Base-by-base conservation (phyloP, 2,797 vertebrate species). In the Streptopelia turtur region DNA sequence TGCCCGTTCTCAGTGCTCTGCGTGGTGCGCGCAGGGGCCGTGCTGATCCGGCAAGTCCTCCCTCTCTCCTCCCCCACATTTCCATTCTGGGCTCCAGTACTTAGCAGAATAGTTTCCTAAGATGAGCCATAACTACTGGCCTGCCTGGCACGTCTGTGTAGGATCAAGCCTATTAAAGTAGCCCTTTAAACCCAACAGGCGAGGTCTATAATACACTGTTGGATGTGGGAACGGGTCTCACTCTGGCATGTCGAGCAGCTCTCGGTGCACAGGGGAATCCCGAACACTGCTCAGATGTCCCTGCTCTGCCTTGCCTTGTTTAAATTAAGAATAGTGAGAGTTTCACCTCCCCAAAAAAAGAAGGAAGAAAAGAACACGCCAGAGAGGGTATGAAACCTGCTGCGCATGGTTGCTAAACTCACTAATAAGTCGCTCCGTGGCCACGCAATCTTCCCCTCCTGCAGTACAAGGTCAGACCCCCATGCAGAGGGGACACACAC, bases 41-140 rank as follows among this genome's bases (percentile, higher is more conserved):
- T 14, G 75, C 72, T 87, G 70, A 84, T 70, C 57, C 5, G 15
- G 41, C 41, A 71, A 71, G 43, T 28, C 64, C 78, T 86, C 84
- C 63, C 28, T 50, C 76, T 61, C 61, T 76, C 72, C 69, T 83
- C 53, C 64, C 33, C 74, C 57, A 49, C 31, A 45, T 14, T 66
- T 59, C 74, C 80, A 87, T 95, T 96, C 80, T 55, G 20, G 50
- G 81, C 78, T 85, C 61, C 64, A 71, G 52, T 28, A 30, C 79
- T 88, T 59, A 85, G 69, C 77, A 89, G 85, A 93, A 96, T 59
- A 93, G 94, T 95, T 96, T 95, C 80, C 84, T 91, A 93, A 83
- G 94, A 93, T 70, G 92, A 97, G 83, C 92, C 81, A 76, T 90
- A 93, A 82, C 80, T 83, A 91, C 81, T 80, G 92, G 91, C 53